Conservation (phyloP, 1,140 invertebrate species). For the Babylonia areolata region DNA sequence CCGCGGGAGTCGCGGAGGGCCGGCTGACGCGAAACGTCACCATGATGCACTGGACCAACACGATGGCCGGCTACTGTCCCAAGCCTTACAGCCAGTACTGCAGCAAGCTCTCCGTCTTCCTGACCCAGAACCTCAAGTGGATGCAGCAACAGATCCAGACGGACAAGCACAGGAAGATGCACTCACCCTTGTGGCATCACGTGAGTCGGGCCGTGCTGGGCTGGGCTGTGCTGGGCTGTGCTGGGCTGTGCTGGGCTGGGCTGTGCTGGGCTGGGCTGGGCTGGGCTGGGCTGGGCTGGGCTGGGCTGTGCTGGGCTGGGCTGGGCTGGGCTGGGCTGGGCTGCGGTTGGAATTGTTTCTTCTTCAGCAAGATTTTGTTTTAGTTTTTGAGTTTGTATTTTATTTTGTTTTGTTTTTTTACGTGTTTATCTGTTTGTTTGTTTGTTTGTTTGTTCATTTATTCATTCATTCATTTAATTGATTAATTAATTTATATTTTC, state of each 20-base stretch:
- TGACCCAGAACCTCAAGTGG: slow-evolving; percentile 77
- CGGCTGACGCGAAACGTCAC: slow-evolving; percentile 73
- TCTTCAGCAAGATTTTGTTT: too few relatives aligned
- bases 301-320: too few relatives aligned
- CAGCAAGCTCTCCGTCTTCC: slow-evolving; percentile 81
- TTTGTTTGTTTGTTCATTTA: slow-evolving; percentile 3
- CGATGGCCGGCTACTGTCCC: slow-evolving; percentile 79
- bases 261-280: too few relatives aligned
- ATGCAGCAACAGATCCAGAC: slow-evolving; percentile 80
- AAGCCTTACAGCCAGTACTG: slow-evolving; percentile 82
- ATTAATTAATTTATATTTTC: too few relatives aligned
- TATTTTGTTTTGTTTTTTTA: background rate
- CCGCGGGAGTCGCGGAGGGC: slow-evolving; percentile 92
- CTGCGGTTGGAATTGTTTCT: too few relatives aligned
- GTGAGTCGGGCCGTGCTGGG: too few relatives aligned
- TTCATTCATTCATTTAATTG: too few relatives aligned
- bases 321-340: too few relatives aligned
- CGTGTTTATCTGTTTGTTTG: background rate
- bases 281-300: too few relatives aligned
- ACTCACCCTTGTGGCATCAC: slow-evolving; percentile 86
- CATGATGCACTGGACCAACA: slow-evolving; percentile 85
- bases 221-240: too few relatives aligned
- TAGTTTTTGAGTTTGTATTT: background rate
- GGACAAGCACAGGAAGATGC: slow-evolving; percentile 51
- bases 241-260: too few relatives aligned